Evolutionary conservation across 2,888 invertebrate species (phyloP), one percentile per base, ranked within the genome.

Genomic region (Deroplatys truncata): DNA sequence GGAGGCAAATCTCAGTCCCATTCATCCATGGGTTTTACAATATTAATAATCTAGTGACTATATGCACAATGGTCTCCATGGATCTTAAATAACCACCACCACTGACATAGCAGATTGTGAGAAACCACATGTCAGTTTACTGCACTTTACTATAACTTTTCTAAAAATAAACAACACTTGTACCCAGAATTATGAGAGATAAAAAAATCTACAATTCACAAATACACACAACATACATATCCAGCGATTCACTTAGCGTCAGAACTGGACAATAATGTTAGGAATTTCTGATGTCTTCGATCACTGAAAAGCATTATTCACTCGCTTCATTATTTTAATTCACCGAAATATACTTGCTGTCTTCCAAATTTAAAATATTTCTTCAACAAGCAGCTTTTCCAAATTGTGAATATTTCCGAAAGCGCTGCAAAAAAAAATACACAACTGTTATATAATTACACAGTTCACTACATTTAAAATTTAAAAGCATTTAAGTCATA

Each of bases 1-100:
- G 92, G 94, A 94, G 92, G 92, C 92, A 91, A 90, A 90, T 90
- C 91, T 92, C 91, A 92, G 90, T 91, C 92, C 92, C 92, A 92
- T 92, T 92, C 92, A 92, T 92, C 92, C 92, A 92, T 92, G 91
- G 91, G 91, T 89, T 43, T 88, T 90, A 43, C 13, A 43, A 43
- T 43, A 43, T 43, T 43, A 43, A 43, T 84, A 84, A 84, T 85
- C 29, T 84, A 56, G 43, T 89, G 10, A 25, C 20, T 35, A 43
- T 84, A 15, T 82, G 28, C 31, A 82, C 29, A 43, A 43, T 13
- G 1, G 43, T 43, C 43, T 43, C 43, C 43, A 43, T 43, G 43
- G 43, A 43, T 43, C 43, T 43, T 43, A 43, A 10, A 28, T 35
- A 29, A 28, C 82, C n/a, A 72, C 9, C 56, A 72, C 56, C 56